Evolutionary conservation across 2,888 invertebrate species (phyloP).

Genomic region (Drepanosiphum platanoidis): DNA sequence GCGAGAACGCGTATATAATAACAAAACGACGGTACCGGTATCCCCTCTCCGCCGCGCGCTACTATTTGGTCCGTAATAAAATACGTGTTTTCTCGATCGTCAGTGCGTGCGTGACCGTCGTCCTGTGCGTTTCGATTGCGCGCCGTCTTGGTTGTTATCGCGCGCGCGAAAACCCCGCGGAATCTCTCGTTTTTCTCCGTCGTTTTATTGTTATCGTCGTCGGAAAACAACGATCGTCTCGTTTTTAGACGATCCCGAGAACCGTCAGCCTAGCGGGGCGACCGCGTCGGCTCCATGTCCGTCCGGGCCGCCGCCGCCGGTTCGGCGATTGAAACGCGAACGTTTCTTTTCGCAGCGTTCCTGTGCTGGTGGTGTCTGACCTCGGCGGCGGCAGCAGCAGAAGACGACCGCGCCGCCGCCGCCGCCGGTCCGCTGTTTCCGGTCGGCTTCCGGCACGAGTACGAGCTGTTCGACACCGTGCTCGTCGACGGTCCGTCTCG

Average conservation of each 20-base stretch:
- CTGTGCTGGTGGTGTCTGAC: neutral
- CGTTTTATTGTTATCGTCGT: neutral
- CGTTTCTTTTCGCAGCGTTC: neutral
- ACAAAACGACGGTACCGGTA: too few species aligned
- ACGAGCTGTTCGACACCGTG: slow-evolving; percentile 8
- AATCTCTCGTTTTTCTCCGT: neutral
- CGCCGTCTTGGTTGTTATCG: too few species aligned
- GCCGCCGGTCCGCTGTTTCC: neutral
- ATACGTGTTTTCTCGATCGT: too few species aligned
- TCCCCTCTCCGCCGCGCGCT: too few species aligned
- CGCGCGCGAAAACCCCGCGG: neutral
- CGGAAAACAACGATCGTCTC: neutral
- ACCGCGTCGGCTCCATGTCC: neutral
- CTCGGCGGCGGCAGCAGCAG: neutral
- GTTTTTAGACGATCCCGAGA: neutral
- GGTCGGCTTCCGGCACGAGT: slow-evolving; percentile 21
- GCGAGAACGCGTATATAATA: too few species aligned
- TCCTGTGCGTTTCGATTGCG: too few species aligned
- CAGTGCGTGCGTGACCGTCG: slow-evolving; percentile 16
- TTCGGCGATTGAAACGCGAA: neutral
- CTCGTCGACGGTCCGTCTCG: slow-evolving; percentile 26
- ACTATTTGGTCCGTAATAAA: too few species aligned
- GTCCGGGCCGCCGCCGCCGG: neutral
- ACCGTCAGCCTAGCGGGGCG: neutral
- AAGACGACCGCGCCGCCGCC: neutral